Conservation (phyloP, 1,140 invertebrate species). For the Contarinia nasturtii region DNA sequence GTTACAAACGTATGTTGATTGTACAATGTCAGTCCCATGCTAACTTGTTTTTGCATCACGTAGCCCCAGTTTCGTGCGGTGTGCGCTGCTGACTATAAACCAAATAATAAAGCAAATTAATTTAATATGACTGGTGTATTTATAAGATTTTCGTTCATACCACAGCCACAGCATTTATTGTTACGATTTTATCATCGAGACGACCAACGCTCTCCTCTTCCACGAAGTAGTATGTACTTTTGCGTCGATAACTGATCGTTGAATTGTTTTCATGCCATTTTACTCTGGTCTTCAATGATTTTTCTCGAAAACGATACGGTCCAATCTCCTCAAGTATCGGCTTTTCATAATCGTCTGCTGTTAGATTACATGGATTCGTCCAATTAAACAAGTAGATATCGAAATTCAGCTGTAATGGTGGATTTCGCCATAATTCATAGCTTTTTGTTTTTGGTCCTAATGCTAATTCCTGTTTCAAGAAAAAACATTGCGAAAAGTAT, state of each 20-base stretch:
- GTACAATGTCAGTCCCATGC: constrained; percentile 29
- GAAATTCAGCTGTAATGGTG: constrained; percentile 53
- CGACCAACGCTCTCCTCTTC: constrained; percentile 47
- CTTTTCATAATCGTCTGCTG: constrained; percentile 26
- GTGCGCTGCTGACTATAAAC: constrained; percentile 46
- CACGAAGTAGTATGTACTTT: constrained; percentile 58
- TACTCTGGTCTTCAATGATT: constrained; percentile 47
- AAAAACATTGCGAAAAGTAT: no score
- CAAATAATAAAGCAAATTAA: neutral
- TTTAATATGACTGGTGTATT: no score
- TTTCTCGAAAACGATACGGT: constrained; percentile 51
- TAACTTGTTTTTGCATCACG: constrained; percentile 33
- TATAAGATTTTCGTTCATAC: constrained; percentile 29
- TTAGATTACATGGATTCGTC: constrained; percentile 49
- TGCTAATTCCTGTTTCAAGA: constrained; percentile 34
- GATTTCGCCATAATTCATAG: constrained; percentile 48
- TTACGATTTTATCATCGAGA: constrained; percentile 53
- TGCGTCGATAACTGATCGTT: constrained; percentile 62
- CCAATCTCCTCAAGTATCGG: constrained; percentile 46
- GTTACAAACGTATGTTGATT: constrained; percentile 33
- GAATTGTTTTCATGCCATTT: constrained; percentile 48
- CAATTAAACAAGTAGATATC: constrained; percentile 66
- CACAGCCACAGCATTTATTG: constrained; percentile 63
- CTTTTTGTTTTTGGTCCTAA: constrained; percentile 36
- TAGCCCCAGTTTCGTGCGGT: constrained; percentile 32